phyloP scores from a whole-genome alignment of 2,888 invertebrate species.

The Phortica okadai region DNA sequence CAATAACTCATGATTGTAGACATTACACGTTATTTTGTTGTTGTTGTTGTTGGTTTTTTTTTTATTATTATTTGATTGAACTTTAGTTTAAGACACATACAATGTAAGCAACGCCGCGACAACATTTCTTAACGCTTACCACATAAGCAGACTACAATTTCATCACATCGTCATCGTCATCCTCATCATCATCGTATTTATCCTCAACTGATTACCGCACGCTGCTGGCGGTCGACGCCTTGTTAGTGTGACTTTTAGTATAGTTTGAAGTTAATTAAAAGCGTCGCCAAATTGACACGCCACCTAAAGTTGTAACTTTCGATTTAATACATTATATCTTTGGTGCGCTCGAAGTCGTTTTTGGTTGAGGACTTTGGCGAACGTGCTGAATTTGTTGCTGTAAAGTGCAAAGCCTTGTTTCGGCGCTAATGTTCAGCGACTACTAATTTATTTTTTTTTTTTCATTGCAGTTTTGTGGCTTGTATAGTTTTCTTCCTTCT shows the following conservation, averaged over 20 bases:
- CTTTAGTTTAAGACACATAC: background rate
- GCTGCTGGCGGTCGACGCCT: background rate
- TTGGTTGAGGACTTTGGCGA: too few species aligned
- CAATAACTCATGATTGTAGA: constrained; percentile 31
- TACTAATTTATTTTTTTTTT: background rate
- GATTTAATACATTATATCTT: constrained; percentile 60
- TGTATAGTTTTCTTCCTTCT: background rate
- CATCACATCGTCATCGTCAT: too few species aligned
- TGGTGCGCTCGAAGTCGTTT: background rate
- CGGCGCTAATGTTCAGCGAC: background rate
- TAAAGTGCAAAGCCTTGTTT: constrained; percentile 26
- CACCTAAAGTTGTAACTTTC: constrained; percentile 61
- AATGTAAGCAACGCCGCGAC: background rate
- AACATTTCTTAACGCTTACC: background rate
- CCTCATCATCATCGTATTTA: too few species aligned
- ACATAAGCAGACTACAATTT: too few species aligned
- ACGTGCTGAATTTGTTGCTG: background rate
- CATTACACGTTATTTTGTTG: background rate
- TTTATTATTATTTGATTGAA: background rate
- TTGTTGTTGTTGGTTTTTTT: constrained; percentile 1
- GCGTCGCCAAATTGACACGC: constrained; percentile 44
- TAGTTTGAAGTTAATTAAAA: constrained; percentile 72
- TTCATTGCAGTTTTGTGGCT: background rate
- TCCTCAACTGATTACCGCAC: background rate
- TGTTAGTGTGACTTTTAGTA: constrained; percentile 65